Base-by-base conservation (phyloP, 2,888 invertebrate genomes). In the Calliphora vomitoria region DNA sequence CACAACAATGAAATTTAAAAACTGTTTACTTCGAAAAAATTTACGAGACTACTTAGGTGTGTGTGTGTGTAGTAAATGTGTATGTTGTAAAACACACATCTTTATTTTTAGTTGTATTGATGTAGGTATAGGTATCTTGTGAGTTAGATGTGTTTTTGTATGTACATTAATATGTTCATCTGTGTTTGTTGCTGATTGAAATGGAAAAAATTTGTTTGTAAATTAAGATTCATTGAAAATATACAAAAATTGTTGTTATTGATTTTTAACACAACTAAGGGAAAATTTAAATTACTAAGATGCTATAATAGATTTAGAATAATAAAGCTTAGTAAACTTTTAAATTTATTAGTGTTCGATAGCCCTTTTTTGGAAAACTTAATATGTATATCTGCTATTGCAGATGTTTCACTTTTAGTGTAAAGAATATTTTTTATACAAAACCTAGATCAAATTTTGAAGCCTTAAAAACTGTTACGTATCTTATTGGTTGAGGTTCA, bases 1-100 rank as follows among this genome's bases (percentile, higher is more conserved):
- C n/a, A 78, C 41, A 44, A 68, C 66, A 78, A 31, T 11, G 35
- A 31, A 75, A n/a, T 31, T 31, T 60, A 15, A 60, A 18, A 58
- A 62, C 5, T 72, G 41, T 60, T 31, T 4, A 35, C 31, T 5
- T 25, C 0, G 11, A 62, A 74, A 58, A 31, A 35, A 13, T 31
- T 60, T 50, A 50, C 50, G 15, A 50, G 4, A 5, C n/a, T 50
- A 50, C n/a, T n/a, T 50, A 15, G n/a, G 13, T 15, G 5, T 50
- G 1, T n/a, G 13, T 50, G 11, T 13, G 3, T 41, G 8, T 8
- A 41, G 8, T 41, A 41, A 3, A 11, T 8, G 44, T 11, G 44
- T 44, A 44, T 44, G 44, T 13, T 4, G 8, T 0, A 13, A 44
- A 13, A 44, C 44, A 44, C 35, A 35, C 35, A 35, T 4, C 35